Evolutionary conservation across 2,888 invertebrate genomes (phyloP).

Genomic region (Amphimallon solstitiale): DNA sequence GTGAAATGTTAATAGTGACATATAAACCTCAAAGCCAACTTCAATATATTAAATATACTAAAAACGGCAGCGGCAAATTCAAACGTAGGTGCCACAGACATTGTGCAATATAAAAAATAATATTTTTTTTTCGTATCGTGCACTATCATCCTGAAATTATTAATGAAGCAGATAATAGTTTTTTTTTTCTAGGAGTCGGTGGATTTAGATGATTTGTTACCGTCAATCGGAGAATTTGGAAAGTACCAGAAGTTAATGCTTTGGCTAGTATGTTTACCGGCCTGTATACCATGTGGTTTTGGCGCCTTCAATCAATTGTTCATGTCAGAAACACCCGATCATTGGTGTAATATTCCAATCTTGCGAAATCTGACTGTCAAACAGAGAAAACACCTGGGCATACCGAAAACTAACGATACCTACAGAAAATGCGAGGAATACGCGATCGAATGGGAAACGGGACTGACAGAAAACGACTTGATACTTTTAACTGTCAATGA

Average conservation of each 20-base stretch:
- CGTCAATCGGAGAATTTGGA: conserved; percentile 90
- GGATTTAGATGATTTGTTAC: conserved; percentile 86
- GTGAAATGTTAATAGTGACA: too few species aligned
- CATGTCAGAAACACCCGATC: conserved; percentile 87
- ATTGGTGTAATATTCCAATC: conserved; percentile 85
- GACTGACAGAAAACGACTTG: conserved; percentile 49
- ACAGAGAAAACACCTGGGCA: conserved; percentile 71
- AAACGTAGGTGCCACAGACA: too few species aligned
- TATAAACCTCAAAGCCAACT: too few species aligned
- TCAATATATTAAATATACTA: too few species aligned
- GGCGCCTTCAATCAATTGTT: conserved; percentile 94
- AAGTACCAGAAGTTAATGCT: conserved; percentile 85
- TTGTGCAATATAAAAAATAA: too few species aligned
- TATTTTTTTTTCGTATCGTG: too few species aligned
- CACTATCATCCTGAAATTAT: too few species aligned
- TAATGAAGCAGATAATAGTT: too few species aligned
- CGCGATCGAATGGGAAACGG: conserved; percentile 76
- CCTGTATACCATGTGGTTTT: conserved; percentile 90
- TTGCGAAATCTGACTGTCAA: conserved; percentile 69
- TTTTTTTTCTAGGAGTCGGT: conserved; percentile 65
- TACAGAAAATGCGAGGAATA: conserved; percentile 80
- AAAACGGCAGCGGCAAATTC: too few species aligned
- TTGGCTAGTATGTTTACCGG: conserved; percentile 88
- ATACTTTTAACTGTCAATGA: conserved; percentile 58
- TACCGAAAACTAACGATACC: conserved; percentile 66